A percentile compares a stretch with the other conserved stretches of the same genome.
Conservation (phyloP, 2,888 invertebrate genomes). For the Agonum fuliginosum region DNA sequence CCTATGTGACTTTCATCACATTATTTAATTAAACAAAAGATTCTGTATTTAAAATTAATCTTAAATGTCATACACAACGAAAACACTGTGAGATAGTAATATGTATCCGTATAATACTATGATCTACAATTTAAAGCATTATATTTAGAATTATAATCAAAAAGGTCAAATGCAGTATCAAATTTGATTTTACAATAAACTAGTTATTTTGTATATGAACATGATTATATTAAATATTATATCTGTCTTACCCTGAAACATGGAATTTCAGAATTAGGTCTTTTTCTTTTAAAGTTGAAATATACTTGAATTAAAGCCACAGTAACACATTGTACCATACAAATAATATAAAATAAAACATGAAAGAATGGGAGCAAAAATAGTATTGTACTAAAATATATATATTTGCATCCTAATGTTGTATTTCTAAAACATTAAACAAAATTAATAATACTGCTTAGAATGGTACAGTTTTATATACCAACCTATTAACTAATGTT, state of each 20-base stretch:
- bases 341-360: neutral
- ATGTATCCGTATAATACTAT: too few species aligned
- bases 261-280: neutral
- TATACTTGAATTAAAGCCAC: neutral
- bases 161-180: constrained; percentile 4
- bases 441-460: neutral
- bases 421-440: constrained; percentile 46
- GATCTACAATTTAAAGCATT: too few species aligned
- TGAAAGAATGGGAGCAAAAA: constrained; percentile 38
- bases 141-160: constrained; percentile 17
- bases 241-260: constrained; percentile 26
- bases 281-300: neutral
- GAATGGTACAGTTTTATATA: neutral
- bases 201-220: neutral
- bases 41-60: too few species aligned
- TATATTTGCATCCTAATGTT: constrained; percentile 21
- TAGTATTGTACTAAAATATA: constrained; percentile 22
- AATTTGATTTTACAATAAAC: too few species aligned
- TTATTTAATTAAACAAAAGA: too few species aligned
- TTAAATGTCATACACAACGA: too few species aligned
- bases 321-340: constrained; percentile 1
- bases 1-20: too few species aligned
- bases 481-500: constrained; percentile 20
- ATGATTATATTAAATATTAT: neutral
- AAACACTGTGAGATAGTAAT: too few species aligned